Conservation (phyloP, 2,797 vertebrate genomes). For the Bovichtus variegatus region DNA sequence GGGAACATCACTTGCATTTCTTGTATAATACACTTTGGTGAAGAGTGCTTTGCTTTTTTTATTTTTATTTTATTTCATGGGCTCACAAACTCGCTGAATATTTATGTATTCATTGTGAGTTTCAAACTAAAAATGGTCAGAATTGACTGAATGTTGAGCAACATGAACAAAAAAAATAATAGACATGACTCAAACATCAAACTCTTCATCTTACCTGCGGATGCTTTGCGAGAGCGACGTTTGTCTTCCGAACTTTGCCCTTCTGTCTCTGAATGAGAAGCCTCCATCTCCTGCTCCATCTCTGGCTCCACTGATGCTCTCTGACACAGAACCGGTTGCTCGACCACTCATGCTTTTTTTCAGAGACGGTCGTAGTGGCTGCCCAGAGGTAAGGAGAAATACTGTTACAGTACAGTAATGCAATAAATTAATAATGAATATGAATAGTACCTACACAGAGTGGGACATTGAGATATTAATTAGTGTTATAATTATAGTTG, state of each 20-base stretch:
- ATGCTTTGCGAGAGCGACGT: slow-evolving; percentile 96
- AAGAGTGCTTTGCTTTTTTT: not conserved
- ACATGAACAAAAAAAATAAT: not conserved
- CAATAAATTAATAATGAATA: not conserved
- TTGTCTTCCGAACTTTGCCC: slow-evolving; percentile 86
- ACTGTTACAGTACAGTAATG: not conserved
- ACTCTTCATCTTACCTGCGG: slow-evolving; percentile 85
- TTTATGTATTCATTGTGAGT: not conserved
- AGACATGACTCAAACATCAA: not conserved
- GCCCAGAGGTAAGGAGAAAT: slow-evolving; percentile 7
- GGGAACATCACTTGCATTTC: not conserved
- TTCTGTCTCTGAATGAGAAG: slow-evolving; percentile 64
- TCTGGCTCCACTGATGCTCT: slow-evolving; percentile 50
- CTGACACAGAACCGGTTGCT: slow-evolving; percentile 72
- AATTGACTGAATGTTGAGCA: not conserved
- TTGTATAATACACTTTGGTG: not conserved
- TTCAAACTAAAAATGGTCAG: not conserved
- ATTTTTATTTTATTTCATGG: not conserved
- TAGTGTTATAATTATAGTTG: not conserved
- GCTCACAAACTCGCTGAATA: not conserved
- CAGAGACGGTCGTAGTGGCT: slow-evolving; percentile 86
- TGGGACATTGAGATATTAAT: not conserved
- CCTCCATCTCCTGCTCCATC: slow-evolving; percentile 74
- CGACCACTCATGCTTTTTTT: slow-evolving; percentile 88
- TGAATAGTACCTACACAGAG: not conserved